Conservation (phyloP, 2,888 invertebrate species). For the Melolontha melolontha region DNA sequence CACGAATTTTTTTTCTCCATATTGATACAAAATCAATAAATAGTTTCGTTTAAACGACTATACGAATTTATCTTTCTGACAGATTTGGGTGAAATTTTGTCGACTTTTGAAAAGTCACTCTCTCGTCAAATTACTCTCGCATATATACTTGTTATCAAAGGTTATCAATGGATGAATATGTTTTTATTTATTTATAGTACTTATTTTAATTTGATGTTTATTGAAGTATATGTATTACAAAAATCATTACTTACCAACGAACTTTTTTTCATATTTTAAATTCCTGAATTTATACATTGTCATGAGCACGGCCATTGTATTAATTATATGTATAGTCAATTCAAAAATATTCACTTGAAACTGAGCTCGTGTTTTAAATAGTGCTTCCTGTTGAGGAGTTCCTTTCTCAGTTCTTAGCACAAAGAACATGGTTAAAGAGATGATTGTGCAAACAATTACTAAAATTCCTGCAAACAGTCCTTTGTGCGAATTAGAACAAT, state of each 20-base stretch:
- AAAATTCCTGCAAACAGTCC: conserved; percentile 87
- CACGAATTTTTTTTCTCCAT: too few relatives aligned
- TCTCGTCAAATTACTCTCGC: too few relatives aligned
- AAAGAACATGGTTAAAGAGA: conserved; percentile 91
- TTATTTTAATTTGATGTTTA: too few relatives aligned
- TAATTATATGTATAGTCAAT: conserved; percentile 77
- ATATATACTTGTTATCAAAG: too few relatives aligned
- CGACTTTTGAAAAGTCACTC: too few relatives aligned
- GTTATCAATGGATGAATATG: too few relatives aligned
- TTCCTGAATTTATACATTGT: conserved; percentile 78
- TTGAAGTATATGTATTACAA: too few relatives aligned
- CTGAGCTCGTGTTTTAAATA: conserved; percentile 75
- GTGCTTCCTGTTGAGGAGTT: conserved; percentile 58
- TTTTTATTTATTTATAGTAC: too few relatives aligned
- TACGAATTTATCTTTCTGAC: too few relatives aligned
- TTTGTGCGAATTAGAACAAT: conserved; percentile 92
- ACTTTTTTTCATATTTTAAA: conserved; percentile 74
- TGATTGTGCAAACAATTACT: conserved; percentile 81
- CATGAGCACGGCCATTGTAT: conserved; percentile 72
- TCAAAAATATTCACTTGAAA: conserved; percentile 84
- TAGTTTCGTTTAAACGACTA: too few relatives aligned
- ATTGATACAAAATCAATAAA: too few relatives aligned
- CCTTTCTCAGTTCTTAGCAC: conserved; percentile 75
- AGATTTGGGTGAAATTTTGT: too few relatives aligned
- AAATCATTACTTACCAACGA: conserved; percentile 66